Evolutionary conservation across 2,797 vertebrate genomes (phyloP).

Genomic region (Masticophis lateralis): DNA sequence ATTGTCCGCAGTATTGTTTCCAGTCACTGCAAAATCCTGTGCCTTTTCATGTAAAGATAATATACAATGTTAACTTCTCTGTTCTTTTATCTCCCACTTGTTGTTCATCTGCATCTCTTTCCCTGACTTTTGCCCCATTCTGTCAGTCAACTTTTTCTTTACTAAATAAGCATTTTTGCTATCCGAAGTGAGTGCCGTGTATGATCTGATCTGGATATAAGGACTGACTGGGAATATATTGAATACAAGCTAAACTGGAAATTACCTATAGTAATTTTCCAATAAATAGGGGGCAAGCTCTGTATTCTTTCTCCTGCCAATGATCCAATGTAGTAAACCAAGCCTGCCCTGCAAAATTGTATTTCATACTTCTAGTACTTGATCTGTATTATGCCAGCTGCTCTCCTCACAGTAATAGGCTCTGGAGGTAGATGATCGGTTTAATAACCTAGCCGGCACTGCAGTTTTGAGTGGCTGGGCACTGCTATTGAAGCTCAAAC

Average conservation of each 20-base stretch:
- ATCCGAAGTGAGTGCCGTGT: not conserved
- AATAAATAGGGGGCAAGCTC: conserved; percentile 26
- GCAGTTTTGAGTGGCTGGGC: conserved; percentile 58
- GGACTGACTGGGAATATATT: not conserved
- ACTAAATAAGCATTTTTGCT: not conserved
- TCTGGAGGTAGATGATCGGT: conserved; percentile 64
- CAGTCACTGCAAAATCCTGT: not conserved
- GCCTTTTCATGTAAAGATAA: not conserved
- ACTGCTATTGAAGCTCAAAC: conserved; percentile 55
- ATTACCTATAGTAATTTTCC: not conserved
- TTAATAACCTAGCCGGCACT: conserved; percentile 56
- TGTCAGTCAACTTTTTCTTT: not conserved
- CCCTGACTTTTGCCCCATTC: not conserved
- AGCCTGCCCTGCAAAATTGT: conserved; percentile 47
- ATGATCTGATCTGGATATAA: not conserved
- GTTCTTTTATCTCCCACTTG: not conserved
- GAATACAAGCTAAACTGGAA: not conserved
- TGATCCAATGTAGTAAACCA: conserved; percentile 28
- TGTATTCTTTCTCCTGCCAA: conserved; percentile 33
- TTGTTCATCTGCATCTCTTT: not conserved
- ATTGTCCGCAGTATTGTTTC: not conserved
- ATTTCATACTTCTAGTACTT: conserved; percentile 24
- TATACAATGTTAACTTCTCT: not conserved
- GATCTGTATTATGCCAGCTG: conserved; percentile 58
- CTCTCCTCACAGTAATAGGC: conserved; percentile 60